Base-by-base conservation (phyloP, 2,888 invertebrate genomes). In the Protonemura montana region DNA sequence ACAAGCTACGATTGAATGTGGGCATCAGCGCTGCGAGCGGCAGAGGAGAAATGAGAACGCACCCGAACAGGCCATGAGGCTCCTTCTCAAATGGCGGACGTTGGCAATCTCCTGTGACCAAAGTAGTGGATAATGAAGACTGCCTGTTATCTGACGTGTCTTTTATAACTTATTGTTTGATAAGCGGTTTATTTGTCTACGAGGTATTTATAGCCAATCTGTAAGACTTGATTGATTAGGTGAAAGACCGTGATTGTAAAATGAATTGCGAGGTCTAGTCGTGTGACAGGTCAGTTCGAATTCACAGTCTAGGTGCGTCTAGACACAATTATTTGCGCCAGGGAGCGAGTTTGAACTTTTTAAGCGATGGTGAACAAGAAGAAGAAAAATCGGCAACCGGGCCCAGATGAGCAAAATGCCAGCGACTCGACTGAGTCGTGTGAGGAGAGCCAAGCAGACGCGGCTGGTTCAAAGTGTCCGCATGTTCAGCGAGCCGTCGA, bases 321-420 rank as follows among this genome's bases (percentile, higher is more conserved):
- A n/a, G 59, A 59, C 59, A 59, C 59, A 13, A 59, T 59, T 16
- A 59, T 59, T 59, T 16, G 59, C 3, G 59, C 1, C 59, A 2
- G 59, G 21, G 21, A 59, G 59, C 59, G 59, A 78, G 78, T 2
- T 26, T 78, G 10, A 78, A 78, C 28, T 78, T 27, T 26, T 16
- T 10, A 27, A 78, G 13, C 78, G 28, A 86, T 86, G 86, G 87
- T 84, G n/a, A 87, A 87, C 78, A 87, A 87, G 26, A 87, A 87
- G 87, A 95, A 95, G 92, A 95, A 95, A 93, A 94, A 95, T 92
- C 94, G 95, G 91, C 95, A 95, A 90, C 93, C 93, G 88, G 95
- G 95, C 89, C 94, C 93, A 59, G 92, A 92, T 82, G 94, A 93
- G 89, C 94, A 94, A 88, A 92, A 92, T 86, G 94, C 94, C 89